These are phyloP conservation scores for Aspidoscelis tigris DNA, from an alignment of 2,113 vertebrate species.

Conservation along the genomic window DNA sequence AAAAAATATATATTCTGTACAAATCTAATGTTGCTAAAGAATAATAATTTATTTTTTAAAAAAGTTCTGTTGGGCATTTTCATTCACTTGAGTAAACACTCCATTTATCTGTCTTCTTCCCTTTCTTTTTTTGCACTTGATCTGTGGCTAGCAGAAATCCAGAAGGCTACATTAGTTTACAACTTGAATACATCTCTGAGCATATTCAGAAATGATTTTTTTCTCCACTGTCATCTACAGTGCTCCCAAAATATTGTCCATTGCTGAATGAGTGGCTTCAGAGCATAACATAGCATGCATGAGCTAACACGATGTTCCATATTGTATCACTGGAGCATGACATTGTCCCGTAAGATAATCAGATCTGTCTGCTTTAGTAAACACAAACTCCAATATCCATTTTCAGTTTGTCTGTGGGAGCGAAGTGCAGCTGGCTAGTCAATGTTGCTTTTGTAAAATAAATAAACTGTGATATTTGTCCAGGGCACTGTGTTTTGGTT, in stretches of 20 bases:
- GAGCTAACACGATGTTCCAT: conserved; percentile 33
- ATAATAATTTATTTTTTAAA: background rate
- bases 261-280: background rate
- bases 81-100: background rate
- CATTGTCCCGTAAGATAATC: conserved; percentile 29
- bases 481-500: conserved; percentile 7
- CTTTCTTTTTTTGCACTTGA: background rate
- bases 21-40: background rate
- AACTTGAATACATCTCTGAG: background rate
- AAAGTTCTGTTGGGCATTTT: background rate
- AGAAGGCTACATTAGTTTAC: background rate
- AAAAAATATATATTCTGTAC: background rate
- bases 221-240: background rate
- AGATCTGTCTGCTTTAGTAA: conserved; percentile 31
- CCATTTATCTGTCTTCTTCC: background rate
- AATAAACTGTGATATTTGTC: conserved; percentile 24
- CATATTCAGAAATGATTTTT: background rate
- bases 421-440: conserved; percentile 10
- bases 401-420: conserved; percentile 19
- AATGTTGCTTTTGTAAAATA: conserved; percentile 30
- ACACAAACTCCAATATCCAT: conserved; percentile 30
- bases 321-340: conserved; percentile 33
- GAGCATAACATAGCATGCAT: conserved; percentile 28
- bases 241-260: background rate
- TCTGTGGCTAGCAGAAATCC: background rate